Evolutionary conservation across 2,113 vertebrate species (phyloP).

Genomic region (Chunga burmeisteri): DNA sequence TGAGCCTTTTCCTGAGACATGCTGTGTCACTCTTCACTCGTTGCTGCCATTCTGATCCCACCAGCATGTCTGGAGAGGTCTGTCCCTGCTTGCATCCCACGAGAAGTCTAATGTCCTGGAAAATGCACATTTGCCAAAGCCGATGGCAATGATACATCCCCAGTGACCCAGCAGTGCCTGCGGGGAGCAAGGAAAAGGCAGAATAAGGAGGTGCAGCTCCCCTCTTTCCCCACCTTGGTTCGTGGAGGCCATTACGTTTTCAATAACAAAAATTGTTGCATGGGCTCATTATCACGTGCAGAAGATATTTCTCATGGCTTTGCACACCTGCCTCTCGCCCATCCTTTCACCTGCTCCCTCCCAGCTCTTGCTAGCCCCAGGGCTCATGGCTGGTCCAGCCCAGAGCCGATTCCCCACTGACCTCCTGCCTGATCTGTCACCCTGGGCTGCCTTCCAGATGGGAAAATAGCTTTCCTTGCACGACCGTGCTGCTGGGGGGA

Average conservation of each 20-base stretch:
- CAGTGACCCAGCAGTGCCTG: background rate
- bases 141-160: background rate
- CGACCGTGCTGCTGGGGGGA: background rate
- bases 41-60: background rate
- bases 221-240: background rate
- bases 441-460: background rate
- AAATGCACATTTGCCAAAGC: background rate
- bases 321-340: background rate
- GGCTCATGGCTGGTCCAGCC: background rate
- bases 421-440: background rate
- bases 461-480: background rate
- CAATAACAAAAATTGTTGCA: background rate
- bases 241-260: background rate
- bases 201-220: background rate
- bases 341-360: background rate
- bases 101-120: background rate
- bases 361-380: background rate
- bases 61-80: background rate
- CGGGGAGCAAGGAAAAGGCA: background rate
- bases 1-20: background rate
- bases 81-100: background rate
- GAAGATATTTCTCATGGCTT: background rate
- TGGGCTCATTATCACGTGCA: background rate
- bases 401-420: background rate
- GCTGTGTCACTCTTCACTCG: background rate